phyloP scores from a whole-genome alignment of 2,888 invertebrate genomes.

The Pseudococcus viburni region DNA sequence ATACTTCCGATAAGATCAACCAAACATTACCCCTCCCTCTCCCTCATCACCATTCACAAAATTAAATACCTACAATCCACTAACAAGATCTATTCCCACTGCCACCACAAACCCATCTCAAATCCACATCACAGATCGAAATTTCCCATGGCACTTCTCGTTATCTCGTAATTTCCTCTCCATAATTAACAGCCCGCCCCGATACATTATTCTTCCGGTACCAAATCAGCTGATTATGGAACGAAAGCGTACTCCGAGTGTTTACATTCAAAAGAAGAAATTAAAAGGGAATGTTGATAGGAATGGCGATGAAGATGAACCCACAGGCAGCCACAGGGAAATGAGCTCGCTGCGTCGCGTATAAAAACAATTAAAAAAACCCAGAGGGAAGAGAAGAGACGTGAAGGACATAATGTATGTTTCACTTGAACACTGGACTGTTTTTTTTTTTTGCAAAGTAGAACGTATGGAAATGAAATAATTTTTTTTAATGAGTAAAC shows the following conservation, averaged over 20 bases:
- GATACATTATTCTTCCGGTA: neutral
- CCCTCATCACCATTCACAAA: neutral
- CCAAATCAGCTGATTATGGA: conserved; percentile 11
- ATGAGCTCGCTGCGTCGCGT: neutral
- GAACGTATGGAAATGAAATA: conserved; percentile 40
- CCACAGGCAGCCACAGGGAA: conserved; percentile 1
- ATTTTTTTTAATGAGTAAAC: conserved; percentile 41
- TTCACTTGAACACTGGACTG: neutral
- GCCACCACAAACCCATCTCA: neutral
- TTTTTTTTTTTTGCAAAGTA: neutral
- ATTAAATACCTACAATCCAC: neutral
- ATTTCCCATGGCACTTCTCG: neutral
- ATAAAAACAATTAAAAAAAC: conserved; percentile 20
- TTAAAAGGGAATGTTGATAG: conserved; percentile 49
- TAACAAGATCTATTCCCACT: conserved; percentile 24
- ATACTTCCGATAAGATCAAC: too few relatives aligned
- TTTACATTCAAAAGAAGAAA: conserved; percentile 37
- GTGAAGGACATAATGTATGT: conserved; percentile 25
- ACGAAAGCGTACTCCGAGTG: neutral
- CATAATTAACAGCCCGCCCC: neutral
- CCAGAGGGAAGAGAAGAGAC: neutral
- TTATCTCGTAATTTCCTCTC: neutral
- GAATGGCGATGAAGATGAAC: neutral
- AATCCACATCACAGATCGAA: neutral
- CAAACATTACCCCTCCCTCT: too few relatives aligned